These are phyloP conservation scores for Agrotis ipsilon DNA, from an alignment of 2,888 invertebrate species.

Conservation along the genomic window DNA sequence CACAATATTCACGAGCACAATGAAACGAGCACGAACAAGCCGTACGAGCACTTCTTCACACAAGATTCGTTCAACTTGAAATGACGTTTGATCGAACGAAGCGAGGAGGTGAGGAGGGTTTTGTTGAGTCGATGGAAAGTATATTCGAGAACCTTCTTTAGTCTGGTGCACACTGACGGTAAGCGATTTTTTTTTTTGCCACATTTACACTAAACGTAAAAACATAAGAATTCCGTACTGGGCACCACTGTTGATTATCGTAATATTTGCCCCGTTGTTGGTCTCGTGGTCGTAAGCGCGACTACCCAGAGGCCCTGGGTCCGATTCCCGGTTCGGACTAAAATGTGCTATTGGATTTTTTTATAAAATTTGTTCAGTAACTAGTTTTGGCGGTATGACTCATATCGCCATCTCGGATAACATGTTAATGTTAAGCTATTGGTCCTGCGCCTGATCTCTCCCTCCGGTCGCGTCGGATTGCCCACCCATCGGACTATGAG, in stretches of 20 bases:
- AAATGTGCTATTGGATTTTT: too few species aligned
- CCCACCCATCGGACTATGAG: too few species aligned
- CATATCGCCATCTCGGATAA: too few species aligned
- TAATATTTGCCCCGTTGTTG: not conserved
- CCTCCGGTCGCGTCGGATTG: too few species aligned
- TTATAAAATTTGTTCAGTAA: too few species aligned
- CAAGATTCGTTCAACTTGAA: slow-evolving; percentile 56
- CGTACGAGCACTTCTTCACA: slow-evolving; percentile 40
- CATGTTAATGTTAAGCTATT: too few species aligned
- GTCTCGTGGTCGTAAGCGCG: too few species aligned
- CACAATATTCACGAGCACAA: slow-evolving; percentile 65
- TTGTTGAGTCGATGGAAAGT: slow-evolving; percentile 47
- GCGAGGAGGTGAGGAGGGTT: slow-evolving; percentile 31
- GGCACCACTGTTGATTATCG: not conserved
- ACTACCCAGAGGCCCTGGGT: too few species aligned
- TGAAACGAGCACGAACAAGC: slow-evolving; percentile 52
- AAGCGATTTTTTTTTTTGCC: not conserved
- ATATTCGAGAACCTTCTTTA: slow-evolving; percentile 74
- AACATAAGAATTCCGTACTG: not conserved
- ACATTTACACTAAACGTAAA: too few species aligned
- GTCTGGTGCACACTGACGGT: slow-evolving; percentile 26
- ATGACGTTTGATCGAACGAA: slow-evolving; percentile 65
- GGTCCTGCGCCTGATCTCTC: too few species aligned
- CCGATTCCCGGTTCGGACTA: too few species aligned
- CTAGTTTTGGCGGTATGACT: too few species aligned